Base-by-base conservation (phyloP, 2,888 invertebrate species). In the Caradrina kadenii region DNA sequence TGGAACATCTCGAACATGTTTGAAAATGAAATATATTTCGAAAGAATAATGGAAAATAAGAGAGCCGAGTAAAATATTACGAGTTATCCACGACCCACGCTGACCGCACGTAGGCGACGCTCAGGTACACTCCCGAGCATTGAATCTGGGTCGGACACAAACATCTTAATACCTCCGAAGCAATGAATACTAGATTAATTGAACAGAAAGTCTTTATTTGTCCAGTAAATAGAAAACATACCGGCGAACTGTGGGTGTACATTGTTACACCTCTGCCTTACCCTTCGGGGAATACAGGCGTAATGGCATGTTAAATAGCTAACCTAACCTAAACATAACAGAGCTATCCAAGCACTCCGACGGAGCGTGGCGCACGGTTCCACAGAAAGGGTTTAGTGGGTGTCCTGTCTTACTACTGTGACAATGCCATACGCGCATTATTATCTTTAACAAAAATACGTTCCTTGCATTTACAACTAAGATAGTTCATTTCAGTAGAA, bases 121-220 rank as follows among this genome's bases (percentile, higher is more conserved):
- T 19, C 3, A 45, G 48, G 42, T 66, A 66, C 17, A 26, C 21
- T 17, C 1, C 13, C 45, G 13, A 35, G 1, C 15, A 2, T 21
- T 7, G 10, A 26, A 53, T 21, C 31, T 21, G 31, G 21, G 48
- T 10, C 42, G 4, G 15, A 10, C n/a, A 21, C 26, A 17, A 17
- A 13, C 7, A 7, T 15, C 10, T 15, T 11, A 35, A 21, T 15
- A 17, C 8, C 13, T 35, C 8, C 21, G 17, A 22, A 4, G 13
- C 13, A 39, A 50, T 19, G 49, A 65, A 35, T n/a, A 42, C 26
- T 15, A 49, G 4, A 64, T 50, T 62, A 22, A 39, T 50, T 45
- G 15, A 42, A 11, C 45, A 15, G 45, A 64, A 22, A 6, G 31
- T 45, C n/a, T 45, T 53, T 35, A 35, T 35, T 35, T 13, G 19